phyloP scores from a whole-genome alignment of 2,888 invertebrate genomes.

The Caenorhabditis auriculariae region DNA sequence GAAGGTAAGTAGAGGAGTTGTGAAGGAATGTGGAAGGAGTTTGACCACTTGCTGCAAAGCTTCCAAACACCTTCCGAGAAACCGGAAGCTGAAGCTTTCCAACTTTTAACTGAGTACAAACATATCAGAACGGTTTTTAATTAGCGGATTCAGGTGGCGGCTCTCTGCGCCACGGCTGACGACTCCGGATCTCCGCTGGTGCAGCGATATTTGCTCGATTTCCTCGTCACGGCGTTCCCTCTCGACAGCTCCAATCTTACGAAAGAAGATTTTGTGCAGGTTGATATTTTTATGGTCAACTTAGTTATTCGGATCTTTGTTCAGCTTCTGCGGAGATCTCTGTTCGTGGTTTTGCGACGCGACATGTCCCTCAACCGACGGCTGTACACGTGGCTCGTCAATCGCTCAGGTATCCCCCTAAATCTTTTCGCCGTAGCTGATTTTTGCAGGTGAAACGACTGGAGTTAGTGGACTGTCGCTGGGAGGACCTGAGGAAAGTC shows the following conservation, averaged over 20 bases:
- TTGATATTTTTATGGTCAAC: too few species aligned
- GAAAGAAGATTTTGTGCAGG: constrained; percentile 50
- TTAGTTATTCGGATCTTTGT: constrained; percentile 18
- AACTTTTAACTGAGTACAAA: too few species aligned
- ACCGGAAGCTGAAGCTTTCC: too few species aligned
- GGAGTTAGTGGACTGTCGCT: constrained; percentile 10
- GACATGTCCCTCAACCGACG: constrained; percentile 87
- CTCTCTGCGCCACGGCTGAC: constrained; percentile 78
- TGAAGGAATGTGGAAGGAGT: too few species aligned
- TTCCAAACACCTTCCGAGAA: too few species aligned
- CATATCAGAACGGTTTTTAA: too few species aligned
- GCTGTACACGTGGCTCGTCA: constrained; percentile 78
- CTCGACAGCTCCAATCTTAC: constrained; percentile 73
- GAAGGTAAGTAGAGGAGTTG: too few species aligned
- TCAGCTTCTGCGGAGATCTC: constrained; percentile 56
- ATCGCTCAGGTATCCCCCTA: constrained; percentile 37
- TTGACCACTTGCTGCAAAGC: too few species aligned
- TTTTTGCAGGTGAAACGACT: constrained; percentile 11
- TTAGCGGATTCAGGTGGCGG: constrained; percentile 75
- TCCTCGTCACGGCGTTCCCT: constrained; percentile 80
- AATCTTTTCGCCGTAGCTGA: constrained; percentile 7
- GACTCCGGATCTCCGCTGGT: constrained; percentile 74
- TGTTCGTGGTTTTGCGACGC: constrained; percentile 75
- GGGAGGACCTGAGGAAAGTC: constrained; percentile 30
- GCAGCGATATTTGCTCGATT: constrained; percentile 81